Conservation (phyloP, 2,888 invertebrate genomes). For the Eubasilissa splendida region DNA sequence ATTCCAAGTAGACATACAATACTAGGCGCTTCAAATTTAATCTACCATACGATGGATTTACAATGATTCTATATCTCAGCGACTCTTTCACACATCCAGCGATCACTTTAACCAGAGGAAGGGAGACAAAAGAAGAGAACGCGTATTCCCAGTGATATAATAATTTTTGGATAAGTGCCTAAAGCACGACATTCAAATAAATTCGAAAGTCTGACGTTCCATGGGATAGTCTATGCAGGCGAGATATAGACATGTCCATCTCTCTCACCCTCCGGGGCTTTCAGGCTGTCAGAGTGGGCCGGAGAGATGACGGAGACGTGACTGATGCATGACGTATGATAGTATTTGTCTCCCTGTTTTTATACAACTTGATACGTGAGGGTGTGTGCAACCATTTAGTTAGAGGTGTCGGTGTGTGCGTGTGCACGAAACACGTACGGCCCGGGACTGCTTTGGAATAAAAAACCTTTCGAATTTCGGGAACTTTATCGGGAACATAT, state of each 20-base stretch:
- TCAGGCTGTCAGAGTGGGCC: constrained; percentile 14
- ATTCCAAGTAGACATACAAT: background rate
- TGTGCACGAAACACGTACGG: constrained; percentile 50
- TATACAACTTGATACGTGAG: constrained; percentile 45
- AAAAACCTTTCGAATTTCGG: constrained; percentile 12
- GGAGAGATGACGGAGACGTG: constrained; percentile 33
- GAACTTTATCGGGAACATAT: constrained; percentile 13
- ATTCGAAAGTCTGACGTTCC: constrained; percentile 54
- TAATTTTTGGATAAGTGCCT: constrained; percentile 51
- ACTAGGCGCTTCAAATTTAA: constrained; percentile 29
- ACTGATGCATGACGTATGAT: constrained; percentile 43
- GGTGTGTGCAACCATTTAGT: constrained; percentile 56
- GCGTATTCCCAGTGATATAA: constrained; percentile 36
- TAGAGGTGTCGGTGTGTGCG: constrained; percentile 49
- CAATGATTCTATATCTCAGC: constrained; percentile 42
- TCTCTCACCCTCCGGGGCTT: background rate
- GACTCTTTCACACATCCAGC: constrained; percentile 17
- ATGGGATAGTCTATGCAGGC: constrained; percentile 41
- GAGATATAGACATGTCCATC: constrained; percentile 30
- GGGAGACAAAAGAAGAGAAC: constrained; percentile 11
- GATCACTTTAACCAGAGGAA: background rate
- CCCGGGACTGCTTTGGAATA: constrained; percentile 33
- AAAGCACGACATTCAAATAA: constrained; percentile 55
- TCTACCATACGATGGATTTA: constrained; percentile 44
- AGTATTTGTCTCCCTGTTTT: constrained; percentile 42